Evolutionary conservation across 2,888 invertebrate genomes (phyloP), one percentile per base, ranked within the genome.

Genomic region (Carcina quercana): DNA sequence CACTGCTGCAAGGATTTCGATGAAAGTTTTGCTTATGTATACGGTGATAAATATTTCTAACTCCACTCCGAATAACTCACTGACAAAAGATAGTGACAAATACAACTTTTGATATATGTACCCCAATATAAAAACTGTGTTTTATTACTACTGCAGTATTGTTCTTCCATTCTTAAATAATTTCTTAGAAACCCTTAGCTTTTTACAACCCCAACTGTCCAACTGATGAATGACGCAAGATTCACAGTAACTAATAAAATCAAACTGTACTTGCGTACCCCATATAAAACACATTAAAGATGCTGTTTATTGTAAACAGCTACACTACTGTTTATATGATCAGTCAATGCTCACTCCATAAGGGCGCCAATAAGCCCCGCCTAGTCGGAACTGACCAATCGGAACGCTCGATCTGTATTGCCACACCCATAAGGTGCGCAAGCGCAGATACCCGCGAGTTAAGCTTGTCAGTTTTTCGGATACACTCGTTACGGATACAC

Each of bases 211-310:
- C 14, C 17, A n/a, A 15, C 21, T 6, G 12, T 4, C 21, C 12
- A 17, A 27, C 50, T 53, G 51, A 59, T 47, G 58, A 56, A 58
- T 74, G 72, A 74, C 70, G 69, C 57, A 70, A 72, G 59, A 58
- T 51, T 42, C 45, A 57, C 50, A 45, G 61, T 61, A 50, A 44
- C 60, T 61, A 68, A 75, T 80, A 69, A 79, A 80, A 70, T 69
- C 59, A 46, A 66, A 70, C 69, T 59, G 60, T 59, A 65, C 71
- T 70, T 62, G 64, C 64, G 62, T 67, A 74, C 63, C 64, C 20
- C 69, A 71, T 80, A 82, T 79, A 82, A 80, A 79, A 76, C 68
- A 68, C 72, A 79, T 79, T 74, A 78, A 71, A 63, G 59, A 62
- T 58, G 52, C 65, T 69, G 56, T 80, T 75, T 76, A 76, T 72